Base-by-base conservation (phyloP, 2,797 vertebrate species). In the Onychomys leucogaster region DNA sequence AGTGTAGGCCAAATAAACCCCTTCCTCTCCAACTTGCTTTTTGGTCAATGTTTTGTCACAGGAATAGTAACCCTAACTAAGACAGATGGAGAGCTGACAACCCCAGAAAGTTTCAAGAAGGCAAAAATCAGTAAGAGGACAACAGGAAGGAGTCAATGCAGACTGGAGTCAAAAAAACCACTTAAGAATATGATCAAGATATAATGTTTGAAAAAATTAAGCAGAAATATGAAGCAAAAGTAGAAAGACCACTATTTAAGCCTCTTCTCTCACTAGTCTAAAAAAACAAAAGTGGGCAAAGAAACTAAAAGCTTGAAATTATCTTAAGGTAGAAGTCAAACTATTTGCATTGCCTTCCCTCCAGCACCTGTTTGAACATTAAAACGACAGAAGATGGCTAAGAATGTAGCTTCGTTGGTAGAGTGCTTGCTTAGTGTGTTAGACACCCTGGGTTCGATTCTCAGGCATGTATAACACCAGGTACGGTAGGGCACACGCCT, bases 211-310 rank as follows among this genome's bases (percentile, higher is more conserved):
- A 85, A 83, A 16, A 17, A 14, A 63, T 84, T 84, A 41, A 84
- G 21, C 76, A 96, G 37, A 86, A 97, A 75, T 43, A 84, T n/a
- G 12, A 96, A 94, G 82, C 32, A 37, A 17, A 88, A 95, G 23
- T 77, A 94, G 29, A 61, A 92, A 55, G 5, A 7, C 57, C 77
- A 76, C 63, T 86, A 92, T 43, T 90, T 81, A 67, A 32, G 55
- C 11, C 37, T 87, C 32, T 34, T 88, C 29, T 94, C 89, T 95
- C 27, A 73, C 17, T 82, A 80, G 67, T 92, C 29, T 91, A 52
- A 49, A 49, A 49, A 37, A 61, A 37, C 94, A 63, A 43, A 11
- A 55, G 52, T 55, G 41, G 13, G 9, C 6, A 17, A 41, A 91
- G 89, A 96, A 90, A 94, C 52, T 75, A 89, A 93, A 96, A 86